Evolutionary conservation across 2,113 vertebrate genomes (phyloP), one percentile per base, ranked within the genome.

Genomic region (Eleginops maclovinus): DNA sequence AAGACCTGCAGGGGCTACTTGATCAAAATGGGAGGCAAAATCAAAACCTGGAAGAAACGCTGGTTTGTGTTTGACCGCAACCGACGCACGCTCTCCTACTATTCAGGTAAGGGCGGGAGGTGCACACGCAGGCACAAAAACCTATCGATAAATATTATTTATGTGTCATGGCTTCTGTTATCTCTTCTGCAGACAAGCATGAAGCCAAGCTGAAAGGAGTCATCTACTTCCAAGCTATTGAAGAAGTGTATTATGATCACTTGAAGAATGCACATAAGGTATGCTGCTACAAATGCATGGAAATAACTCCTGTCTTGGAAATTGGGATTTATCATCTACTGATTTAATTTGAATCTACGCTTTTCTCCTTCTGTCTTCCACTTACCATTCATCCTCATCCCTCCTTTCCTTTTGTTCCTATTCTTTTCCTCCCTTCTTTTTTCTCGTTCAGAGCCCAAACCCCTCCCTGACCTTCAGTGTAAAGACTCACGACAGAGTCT

Each of bases 171-270:
- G 2, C 19, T 12, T 16, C 28, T 22, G 3, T 62, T 61, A 81
- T 24, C 2, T 72, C 63, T 86, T 4, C 91, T 95, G 22, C 89
- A 99, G 98, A 99, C 83, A 99, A 99, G 83, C 98, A 99, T 0
- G 97, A 99, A 94, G 96, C 96, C 82, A 99, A 98, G 92, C 94
- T 99, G 93, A 99, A 98, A 95, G 98, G 98, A 76, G 95, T 98
- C 77, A 97, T 99, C 94, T 99, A 99, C 93, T 99, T 99, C 90
- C 98, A 99, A 94, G 98, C 98, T 75, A 99, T 99, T 88, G 98
- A 99, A 93, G 98, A 97, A 94, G 98, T 99, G 1, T 99, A 99
- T 90, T 99, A 99, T 15, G 98, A 99, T 89, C 96, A 99, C 85
- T 94, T 99, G 77, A 99, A 98, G 92, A 99, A 96, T 56, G 98